These are phyloP conservation scores for Chaetogeoica ovagalla DNA, from an alignment of 2,888 invertebrate species.

Conservation along the genomic window DNA sequence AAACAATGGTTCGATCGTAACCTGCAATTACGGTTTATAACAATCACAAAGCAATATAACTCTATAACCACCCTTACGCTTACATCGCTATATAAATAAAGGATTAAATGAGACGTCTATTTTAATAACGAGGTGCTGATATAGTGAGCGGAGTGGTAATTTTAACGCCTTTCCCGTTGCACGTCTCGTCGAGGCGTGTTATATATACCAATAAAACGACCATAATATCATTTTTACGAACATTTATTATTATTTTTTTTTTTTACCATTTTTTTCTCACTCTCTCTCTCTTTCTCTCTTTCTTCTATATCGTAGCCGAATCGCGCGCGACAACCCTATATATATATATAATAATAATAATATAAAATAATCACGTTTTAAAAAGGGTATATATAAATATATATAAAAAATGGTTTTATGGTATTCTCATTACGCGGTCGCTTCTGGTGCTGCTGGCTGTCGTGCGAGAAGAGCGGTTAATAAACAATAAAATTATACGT, in stretches of 20 bases:
- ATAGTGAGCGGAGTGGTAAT: slow-evolving; percentile 19
- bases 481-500: slow-evolving; percentile 30
- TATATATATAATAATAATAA: too few species aligned
- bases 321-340: slow-evolving; percentile 16
- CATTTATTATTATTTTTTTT: not conserved
- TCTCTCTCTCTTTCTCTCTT: too few species aligned
- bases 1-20: not conserved
- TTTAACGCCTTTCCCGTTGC: slow-evolving; percentile 28
- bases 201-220: slow-evolving; percentile 18
- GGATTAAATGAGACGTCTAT: slow-evolving; percentile 18
- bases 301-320: not conserved
- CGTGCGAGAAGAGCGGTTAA: not conserved
- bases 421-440: slow-evolving; percentile 12
- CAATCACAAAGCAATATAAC: not conserved
- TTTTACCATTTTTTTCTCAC: too few species aligned
- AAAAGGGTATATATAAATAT: slow-evolving; percentile 49
- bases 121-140: slow-evolving; percentile 19
- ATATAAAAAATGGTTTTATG: not conserved
- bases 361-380: slow-evolving; percentile 10
- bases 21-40: not conserved
- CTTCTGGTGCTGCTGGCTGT: too few species aligned
- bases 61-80: not conserved
- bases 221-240: slow-evolving; percentile 25
- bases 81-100: too few species aligned
- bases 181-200: not conserved